These are phyloP conservation scores for Adelges cooleyi DNA, from an alignment of 1,140 invertebrate species.

Conservation along the genomic window DNA sequence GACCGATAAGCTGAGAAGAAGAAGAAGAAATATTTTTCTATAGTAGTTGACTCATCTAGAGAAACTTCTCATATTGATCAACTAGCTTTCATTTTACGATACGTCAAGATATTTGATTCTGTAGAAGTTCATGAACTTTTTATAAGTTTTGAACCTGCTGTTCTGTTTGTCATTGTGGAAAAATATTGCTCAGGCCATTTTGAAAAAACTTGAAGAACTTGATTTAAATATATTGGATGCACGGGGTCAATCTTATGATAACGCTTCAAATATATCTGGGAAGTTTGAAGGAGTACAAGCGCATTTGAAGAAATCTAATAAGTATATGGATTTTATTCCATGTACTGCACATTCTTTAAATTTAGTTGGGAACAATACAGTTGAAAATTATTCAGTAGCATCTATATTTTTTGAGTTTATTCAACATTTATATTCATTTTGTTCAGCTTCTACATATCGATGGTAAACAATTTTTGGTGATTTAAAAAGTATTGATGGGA, in stretches of 20 bases:
- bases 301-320: not conserved
- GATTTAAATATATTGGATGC: not conserved
- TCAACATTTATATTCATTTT: not conserved
- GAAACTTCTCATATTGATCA: not conserved
- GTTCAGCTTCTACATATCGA: not conserved
- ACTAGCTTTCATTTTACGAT: not conserved
- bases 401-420: not conserved
- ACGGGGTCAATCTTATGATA: not conserved
- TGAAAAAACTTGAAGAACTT: not conserved
- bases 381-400: not conserved
- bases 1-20: not conserved
- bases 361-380: not conserved
- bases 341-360: not conserved
- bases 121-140: not conserved
- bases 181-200: not conserved
- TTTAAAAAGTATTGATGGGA: not conserved
- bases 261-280: not conserved
- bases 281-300: not conserved
- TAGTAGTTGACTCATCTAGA: not conserved
- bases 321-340: not conserved
- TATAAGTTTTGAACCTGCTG: not conserved
- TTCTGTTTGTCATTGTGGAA: not conserved
- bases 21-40: not conserved
- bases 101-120: not conserved
- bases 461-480: not conserved